Evolutionary conservation across 2,113 vertebrate species (phyloP).

Genomic region (Petromus typicus): DNA sequence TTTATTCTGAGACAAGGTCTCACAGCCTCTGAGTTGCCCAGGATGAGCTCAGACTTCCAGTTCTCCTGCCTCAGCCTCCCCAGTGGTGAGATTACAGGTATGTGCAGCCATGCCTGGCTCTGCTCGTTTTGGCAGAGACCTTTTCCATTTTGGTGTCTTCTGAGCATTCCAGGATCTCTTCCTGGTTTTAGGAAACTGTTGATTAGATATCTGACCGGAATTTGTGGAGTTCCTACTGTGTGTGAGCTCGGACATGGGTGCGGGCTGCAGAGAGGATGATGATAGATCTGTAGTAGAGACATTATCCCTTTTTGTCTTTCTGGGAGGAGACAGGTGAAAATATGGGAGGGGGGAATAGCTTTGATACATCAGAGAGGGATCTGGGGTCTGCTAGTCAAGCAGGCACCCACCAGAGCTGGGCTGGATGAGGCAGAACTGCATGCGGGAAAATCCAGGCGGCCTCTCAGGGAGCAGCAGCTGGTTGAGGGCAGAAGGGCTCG

Average conservation of each 20-base stretch:
- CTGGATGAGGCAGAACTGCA: fast-evolving
- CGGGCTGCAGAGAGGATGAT: not conserved
- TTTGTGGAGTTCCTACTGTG: not conserved
- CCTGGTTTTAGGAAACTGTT: not conserved
- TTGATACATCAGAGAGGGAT: not conserved
- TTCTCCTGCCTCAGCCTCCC: not conserved
- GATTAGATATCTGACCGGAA: not conserved
- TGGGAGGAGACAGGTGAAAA: not conserved
- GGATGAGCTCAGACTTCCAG: not conserved
- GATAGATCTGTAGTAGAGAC: not conserved
- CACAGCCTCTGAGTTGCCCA: not conserved
- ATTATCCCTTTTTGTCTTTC: not conserved
- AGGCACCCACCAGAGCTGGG: not conserved
- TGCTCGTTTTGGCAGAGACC: not conserved
- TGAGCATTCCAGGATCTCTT: not conserved
- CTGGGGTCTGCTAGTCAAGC: not conserved
- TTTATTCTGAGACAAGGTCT: not conserved
- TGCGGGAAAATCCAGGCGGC: not conserved
- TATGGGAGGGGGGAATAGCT: not conserved
- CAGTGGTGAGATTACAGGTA: not conserved
- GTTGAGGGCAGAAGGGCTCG: too few relatives aligned
- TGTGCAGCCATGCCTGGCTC: not conserved
- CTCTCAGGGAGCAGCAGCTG: not conserved
- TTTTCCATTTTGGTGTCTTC: not conserved
- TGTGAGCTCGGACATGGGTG: fast-evolving